Evolutionary conservation across 2,797 vertebrate species (phyloP).

Genomic region (Alca torda): DNA sequence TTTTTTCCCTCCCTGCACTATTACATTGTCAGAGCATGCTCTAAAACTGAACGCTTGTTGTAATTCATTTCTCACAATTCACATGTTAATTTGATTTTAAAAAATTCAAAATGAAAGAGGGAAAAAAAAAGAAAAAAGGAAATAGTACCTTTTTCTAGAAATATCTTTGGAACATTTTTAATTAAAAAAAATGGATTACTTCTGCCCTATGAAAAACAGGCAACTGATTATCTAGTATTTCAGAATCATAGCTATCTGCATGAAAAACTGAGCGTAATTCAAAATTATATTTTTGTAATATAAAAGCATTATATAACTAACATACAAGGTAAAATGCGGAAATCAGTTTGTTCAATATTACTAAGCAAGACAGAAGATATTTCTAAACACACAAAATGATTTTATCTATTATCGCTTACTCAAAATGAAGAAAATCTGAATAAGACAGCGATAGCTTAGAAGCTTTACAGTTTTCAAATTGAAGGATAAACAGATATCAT

Average conservation of each 20-base stretch:
- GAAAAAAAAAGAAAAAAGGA: neutral
- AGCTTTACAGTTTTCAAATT: neutral
- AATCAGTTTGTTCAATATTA: neutral
- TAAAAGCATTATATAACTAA: neutral
- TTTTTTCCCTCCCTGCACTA: neutral
- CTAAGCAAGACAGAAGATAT: neutral
- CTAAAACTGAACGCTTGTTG: neutral
- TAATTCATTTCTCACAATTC: neutral
- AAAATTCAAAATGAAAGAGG: neutral
- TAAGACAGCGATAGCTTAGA: neutral
- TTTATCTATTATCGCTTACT: neutral
- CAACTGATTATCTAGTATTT: neutral
- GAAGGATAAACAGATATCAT: neutral
- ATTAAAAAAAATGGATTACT: neutral
- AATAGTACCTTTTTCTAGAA: neutral
- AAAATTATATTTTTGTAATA: neutral
- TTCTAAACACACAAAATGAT: neutral
- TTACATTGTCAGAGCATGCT: neutral
- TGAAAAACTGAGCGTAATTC: neutral
- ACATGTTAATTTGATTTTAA: neutral
- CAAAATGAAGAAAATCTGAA: neutral
- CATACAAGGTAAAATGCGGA: neutral
- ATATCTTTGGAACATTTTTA: neutral
- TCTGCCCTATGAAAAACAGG: neutral
- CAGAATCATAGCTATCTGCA: neutral